Evolutionary conservation across 2,113 vertebrate genomes (phyloP).

Genomic region (Halcyon malimbica): DNA sequence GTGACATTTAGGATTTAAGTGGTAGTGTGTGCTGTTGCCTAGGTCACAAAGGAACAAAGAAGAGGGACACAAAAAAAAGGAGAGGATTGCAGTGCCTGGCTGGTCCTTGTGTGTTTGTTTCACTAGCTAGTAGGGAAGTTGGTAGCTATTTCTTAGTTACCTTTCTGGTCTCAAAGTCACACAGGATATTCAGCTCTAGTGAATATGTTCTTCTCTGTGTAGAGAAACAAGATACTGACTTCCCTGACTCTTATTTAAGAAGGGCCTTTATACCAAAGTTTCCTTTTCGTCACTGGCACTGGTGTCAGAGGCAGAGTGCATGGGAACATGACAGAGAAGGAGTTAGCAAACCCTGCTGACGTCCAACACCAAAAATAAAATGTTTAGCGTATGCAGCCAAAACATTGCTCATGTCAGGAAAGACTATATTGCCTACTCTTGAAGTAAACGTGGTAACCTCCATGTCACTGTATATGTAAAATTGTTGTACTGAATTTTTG

Average conservation of each 20-base stretch:
- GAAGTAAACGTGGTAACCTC: neutral
- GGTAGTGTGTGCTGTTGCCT: neutral
- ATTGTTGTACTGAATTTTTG: neutral
- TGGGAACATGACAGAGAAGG: neutral
- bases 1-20: neutral
- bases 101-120: neutral
- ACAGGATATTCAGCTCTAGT: neutral
- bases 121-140: neutral
- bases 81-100: fast-evolving
- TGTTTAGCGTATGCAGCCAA: neutral
- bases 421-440: neutral
- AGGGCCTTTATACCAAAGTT: neutral
- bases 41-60: neutral
- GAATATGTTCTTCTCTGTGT: neutral
- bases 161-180: neutral
- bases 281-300: neutral
- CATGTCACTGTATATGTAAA: neutral
- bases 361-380: neutral
- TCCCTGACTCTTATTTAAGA: neutral
- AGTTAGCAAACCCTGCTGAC: neutral
- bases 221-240: neutral
- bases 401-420: neutral
- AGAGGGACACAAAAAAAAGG: too few relatives aligned
- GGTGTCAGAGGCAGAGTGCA: neutral
- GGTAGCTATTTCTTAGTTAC: neutral